Percentiles rank a stretch among this genome's conserved stretches.
Conservation (phyloP, 2,113 vertebrate species). For the Gymnobelideus leadbeateri region DNA sequence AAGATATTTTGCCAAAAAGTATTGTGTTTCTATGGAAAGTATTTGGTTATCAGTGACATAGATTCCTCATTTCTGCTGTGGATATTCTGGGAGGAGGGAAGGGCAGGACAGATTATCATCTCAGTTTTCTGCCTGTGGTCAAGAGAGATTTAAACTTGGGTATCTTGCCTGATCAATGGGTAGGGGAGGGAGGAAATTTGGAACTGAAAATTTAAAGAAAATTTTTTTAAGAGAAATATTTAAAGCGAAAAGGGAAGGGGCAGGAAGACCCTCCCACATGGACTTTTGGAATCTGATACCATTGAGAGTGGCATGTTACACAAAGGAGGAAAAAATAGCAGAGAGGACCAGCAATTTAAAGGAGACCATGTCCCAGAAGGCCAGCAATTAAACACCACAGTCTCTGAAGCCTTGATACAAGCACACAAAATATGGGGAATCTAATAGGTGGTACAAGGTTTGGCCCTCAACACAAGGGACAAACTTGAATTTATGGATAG, state of each 20-base stretch:
- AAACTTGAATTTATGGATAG: background rate
- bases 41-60: accelerated
- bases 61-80: accelerated
- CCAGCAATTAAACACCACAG: background rate
- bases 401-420: background rate
- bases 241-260: background rate
- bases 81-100: background rate
- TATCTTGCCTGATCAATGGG: background rate
- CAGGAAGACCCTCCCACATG: background rate
- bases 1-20: slow-evolving; percentile 52
- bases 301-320: background rate
- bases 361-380: background rate
- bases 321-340: background rate
- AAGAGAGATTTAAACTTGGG: background rate
- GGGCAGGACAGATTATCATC: background rate
- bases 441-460: background rate
- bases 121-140: accelerated
- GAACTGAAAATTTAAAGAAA: background rate
- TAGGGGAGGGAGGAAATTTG: background rate
- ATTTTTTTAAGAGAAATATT: too few species aligned
- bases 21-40: background rate
- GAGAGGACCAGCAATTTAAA: background rate
- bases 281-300: background rate
- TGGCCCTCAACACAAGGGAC: background rate
- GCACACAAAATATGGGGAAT: background rate